A percentile compares a stretch with the other conserved stretches of the same genome.
Evolutionary conservation across 2,888 invertebrate species (phyloP).

Genomic region (Mactromeris polynyma): DNA sequence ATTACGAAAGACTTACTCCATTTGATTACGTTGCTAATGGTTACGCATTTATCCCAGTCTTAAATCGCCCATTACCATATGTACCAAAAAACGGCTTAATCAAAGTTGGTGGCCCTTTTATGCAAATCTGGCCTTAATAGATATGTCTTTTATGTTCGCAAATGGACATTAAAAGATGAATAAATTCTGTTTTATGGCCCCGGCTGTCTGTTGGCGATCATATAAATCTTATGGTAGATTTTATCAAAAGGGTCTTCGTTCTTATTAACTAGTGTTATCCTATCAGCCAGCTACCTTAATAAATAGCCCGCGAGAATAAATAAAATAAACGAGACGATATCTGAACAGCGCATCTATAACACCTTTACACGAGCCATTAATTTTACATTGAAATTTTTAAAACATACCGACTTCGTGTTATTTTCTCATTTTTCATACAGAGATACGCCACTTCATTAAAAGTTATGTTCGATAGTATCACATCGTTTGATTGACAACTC

Average conservation of each 20-base stretch:
- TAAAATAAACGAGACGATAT: slow-evolving; percentile 45
- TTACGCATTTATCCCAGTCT: slow-evolving; percentile 1
- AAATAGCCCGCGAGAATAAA: slow-evolving; percentile 42
- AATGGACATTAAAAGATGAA: slow-evolving; percentile 63
- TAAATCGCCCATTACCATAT: slow-evolving; percentile 6
- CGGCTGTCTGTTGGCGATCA: slow-evolving; percentile 59
- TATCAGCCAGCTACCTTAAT: slow-evolving; percentile 17
- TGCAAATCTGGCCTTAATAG: slow-evolving; percentile 56
- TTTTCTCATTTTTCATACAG: slow-evolving; percentile 44
- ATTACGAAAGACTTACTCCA: neutral
- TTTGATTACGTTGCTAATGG: slow-evolving; percentile 10
- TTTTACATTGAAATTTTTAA: slow-evolving; percentile 58
- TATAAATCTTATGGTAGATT: slow-evolving; percentile 53
- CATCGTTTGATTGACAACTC: slow-evolving; percentile 44
- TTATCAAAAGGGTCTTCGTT: slow-evolving; percentile 36
- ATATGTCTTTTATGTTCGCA: slow-evolving; percentile 55
- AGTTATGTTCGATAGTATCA: slow-evolving; percentile 44
- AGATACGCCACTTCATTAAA: slow-evolving; percentile 39
- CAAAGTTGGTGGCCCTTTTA: slow-evolving; percentile 62
- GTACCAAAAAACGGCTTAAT: slow-evolving; percentile 35
- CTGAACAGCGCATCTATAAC: slow-evolving; percentile 33
- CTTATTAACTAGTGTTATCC: slow-evolving; percentile 38
- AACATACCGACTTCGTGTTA: slow-evolving; percentile 39
- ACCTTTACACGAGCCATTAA: slow-evolving; percentile 56
- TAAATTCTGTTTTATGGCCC: slow-evolving; percentile 61